Base-by-base conservation (phyloP, 1,140 invertebrate species). In the Gonioctena quinquepunctata region DNA sequence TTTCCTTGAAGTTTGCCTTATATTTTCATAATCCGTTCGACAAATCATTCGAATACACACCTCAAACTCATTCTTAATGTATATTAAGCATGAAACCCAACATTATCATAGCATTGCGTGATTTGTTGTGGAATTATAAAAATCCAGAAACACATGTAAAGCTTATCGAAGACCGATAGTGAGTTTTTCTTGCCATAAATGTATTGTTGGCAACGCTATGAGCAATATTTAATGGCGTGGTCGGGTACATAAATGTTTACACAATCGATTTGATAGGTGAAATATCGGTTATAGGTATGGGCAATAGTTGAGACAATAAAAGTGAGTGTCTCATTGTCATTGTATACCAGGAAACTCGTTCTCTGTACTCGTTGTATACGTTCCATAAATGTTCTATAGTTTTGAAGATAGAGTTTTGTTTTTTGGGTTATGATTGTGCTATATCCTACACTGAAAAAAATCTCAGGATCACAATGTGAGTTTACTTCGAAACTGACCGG, bases 131-230 rank as follows among this genome's bases (percentile, higher is more conserved):
- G 5, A 57, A 57, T 25, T 21, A 21, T 13, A 25, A 57, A 57
- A 57, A 57, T 23, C 22, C 54, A 18, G 19, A 57, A 57, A 57
- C 54, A 57, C 19, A 57, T 57, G 54, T 57, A 57, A 21, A 23
- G 25, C 54, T 57, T 57, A 57, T 57, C 54, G 54, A 57, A 13
- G 25, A 13, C 16, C 33, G 13, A 42, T 42, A 42, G 16, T 42
- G 16, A 42, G 11, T 42, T 42, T 42, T 42, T 42, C 13, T 42
- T 42, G 33, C 1, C 5, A 42, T 42, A 3, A 42, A 42, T 42
- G 33, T 42, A 42, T 42, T 42, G 33, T 42, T 42, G 16, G 33
- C 16, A 42, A 42, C 33, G 16, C 0, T 42, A 42, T 42, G 33
- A 42, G 33, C 33, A 42, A 42, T 42, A 42, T 42, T 42, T 42